Base-by-base conservation (phyloP, 2,888 invertebrate genomes). In the Drosophila mayaguana region DNA sequence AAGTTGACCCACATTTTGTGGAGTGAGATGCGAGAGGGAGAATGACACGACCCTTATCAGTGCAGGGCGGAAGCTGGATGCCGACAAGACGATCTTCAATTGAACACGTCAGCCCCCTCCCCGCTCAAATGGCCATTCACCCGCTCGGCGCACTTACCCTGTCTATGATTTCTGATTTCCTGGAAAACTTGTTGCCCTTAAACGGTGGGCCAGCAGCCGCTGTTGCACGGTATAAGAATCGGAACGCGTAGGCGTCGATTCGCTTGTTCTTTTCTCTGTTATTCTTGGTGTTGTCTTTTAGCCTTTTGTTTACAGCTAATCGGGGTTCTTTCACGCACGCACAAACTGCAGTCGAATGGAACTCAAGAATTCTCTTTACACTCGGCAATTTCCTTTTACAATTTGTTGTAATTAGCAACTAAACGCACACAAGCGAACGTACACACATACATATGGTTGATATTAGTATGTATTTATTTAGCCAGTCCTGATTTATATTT, bases 61-160 rank as follows among this genome's bases (percentile, higher is more conserved):
- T 64, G 72, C 81, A 66, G 59, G 78, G 46, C 89, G 89, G 84
- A 89, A 81, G 73, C 74, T 61, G 73, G 55, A 61, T 28, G n/a
- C 55, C 36, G 62, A 38, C 55, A 25, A 38, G 42, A 4, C 11
- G 60, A 69, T 57, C 55, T 54, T 51, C 25, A 48, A 53, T 67
- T 38, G 56, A 74, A 86, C 87, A 88, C 83, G 89, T 88, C 89
- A 84, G 81, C 61, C 32, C 1, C 16, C 40, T 12, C 18, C 16
- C 22, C 3, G 18, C 0, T 40, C 54, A 1, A 40, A 7, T 25
- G 32, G 32, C 32, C 50, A 28, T 48, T 6, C 48, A 54, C 36
- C 36, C 36, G 36, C 16, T 16, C 6, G 6, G 7, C 16, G 6
- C 16, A 38, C 61, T 61, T 72, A 71, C 79, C 51, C 36, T 18